These are phyloP conservation scores for Hetaerina americana DNA, from an alignment of 1,140 invertebrate species.

Conservation along the genomic window DNA sequence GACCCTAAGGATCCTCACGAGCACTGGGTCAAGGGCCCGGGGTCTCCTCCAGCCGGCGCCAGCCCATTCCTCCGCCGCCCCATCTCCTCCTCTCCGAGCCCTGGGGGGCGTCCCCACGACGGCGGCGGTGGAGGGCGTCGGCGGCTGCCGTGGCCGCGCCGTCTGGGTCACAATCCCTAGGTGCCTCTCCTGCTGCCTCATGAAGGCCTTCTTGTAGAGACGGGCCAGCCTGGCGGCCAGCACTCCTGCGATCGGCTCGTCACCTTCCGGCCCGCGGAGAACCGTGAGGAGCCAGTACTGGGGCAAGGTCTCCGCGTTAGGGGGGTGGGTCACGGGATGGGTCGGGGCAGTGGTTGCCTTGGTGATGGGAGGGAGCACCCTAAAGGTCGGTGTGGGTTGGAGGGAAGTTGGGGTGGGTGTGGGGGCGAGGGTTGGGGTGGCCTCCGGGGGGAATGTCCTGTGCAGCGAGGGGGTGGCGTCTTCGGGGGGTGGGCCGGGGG, in stretches of 20 bases:
- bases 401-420: slow-evolving; percentile 13
- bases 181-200: slow-evolving; percentile 52
- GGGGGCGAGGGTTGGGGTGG: slow-evolving; percentile 9
- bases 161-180: slow-evolving; percentile 38
- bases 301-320: neutral
- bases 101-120: neutral
- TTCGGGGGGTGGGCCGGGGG: neutral
- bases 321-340: too few species aligned
- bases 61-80: slow-evolving; percentile 6
- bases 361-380: slow-evolving; percentile 6
- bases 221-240: slow-evolving; percentile 33
- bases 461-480: neutral
- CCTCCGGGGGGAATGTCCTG: slow-evolving; percentile 6
- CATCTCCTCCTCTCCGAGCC: slow-evolving; percentile 12
- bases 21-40: slow-evolving; percentile 14
- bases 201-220: slow-evolving; percentile 36
- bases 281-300: slow-evolving; percentile 66
- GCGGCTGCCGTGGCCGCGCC: neutral
- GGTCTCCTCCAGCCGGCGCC: neutral
- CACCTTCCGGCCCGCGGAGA: slow-evolving; percentile 32
- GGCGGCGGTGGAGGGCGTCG: too few species aligned
- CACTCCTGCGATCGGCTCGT: slow-evolving; percentile 22
- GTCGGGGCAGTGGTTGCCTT: neutral
- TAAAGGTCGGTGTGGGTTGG: slow-evolving; percentile 12
- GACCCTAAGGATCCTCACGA: neutral